Conservation (phyloP, 2,888 invertebrate genomes). For the Himalopsyche tibetana region DNA sequence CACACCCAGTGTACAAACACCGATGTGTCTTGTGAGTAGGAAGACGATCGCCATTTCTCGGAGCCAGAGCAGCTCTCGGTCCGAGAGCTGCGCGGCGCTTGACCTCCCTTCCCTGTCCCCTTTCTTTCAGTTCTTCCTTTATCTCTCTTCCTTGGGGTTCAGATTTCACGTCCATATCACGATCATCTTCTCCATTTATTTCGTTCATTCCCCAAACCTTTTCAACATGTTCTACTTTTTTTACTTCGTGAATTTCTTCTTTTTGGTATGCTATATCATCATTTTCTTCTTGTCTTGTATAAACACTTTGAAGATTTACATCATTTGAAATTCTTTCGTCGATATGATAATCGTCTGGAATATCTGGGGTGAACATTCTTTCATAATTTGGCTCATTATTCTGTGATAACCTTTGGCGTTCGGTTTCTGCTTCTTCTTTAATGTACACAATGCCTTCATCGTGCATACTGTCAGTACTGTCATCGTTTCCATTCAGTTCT, state of each 20-base stretch:
- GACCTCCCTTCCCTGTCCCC: constrained; percentile 63
- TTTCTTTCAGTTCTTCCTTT: constrained; percentile 53
- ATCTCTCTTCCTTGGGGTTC: constrained; percentile 43
- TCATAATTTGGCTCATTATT: neutral
- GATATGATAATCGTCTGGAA: constrained; percentile 11
- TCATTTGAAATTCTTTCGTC: constrained; percentile 33
- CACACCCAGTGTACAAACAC: constrained; percentile 79
- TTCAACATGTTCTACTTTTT: constrained; percentile 46
- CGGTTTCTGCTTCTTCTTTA: neutral
- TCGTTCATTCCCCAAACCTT: constrained; percentile 43
- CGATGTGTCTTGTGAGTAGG: constrained; percentile 75
- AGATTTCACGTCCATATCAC: neutral
- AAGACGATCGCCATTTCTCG: constrained; percentile 63
- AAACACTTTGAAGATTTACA: constrained; percentile 9
- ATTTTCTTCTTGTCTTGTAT: neutral
- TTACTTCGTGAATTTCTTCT: constrained; percentile 10
- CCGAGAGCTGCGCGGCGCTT: constrained; percentile 58
- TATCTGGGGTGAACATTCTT: constrained; percentile 13
- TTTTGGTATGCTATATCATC: constrained; percentile 28
- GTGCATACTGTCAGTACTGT: neutral
- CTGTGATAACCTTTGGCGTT: constrained; percentile 1
- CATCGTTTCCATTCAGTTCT: constrained; percentile 24
- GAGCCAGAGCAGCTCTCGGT: constrained; percentile 63
- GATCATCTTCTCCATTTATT: neutral
- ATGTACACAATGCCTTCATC: neutral